Evolutionary conservation across 2,113 vertebrate genomes (phyloP).

Genomic region (Microtus richardsoni): DNA sequence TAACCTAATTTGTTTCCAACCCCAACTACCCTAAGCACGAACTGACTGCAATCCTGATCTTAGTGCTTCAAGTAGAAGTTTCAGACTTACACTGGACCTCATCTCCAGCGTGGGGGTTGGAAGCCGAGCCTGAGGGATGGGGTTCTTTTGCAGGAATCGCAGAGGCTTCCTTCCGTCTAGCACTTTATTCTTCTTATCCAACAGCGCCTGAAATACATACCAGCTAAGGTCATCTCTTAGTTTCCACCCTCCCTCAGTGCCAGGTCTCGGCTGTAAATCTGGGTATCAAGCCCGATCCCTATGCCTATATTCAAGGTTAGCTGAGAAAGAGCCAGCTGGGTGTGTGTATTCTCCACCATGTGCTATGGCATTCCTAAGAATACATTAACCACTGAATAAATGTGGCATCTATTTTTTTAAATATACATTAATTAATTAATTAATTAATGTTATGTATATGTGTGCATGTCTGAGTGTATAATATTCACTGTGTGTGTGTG

Average conservation of each 20-base stretch:
- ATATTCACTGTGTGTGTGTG: too few species aligned
- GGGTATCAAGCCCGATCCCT: neutral
- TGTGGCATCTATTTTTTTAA: neutral
- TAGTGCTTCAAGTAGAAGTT: slow-evolving; percentile 3
- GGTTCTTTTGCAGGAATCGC: slow-evolving; percentile 85
- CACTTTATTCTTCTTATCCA: slow-evolving; percentile 84
- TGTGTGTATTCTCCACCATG: neutral
- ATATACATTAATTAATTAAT: neutral
- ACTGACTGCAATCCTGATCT: neutral
- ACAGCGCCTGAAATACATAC: slow-evolving; percentile 85
- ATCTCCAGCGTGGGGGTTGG: slow-evolving; percentile 88
- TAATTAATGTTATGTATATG: neutral
- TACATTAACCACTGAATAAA: neutral
- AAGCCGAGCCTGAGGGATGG: slow-evolving; percentile 87
- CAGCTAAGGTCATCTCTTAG: slow-evolving; percentile 7
- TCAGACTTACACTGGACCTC: slow-evolving; percentile 87
- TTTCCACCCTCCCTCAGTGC: neutral
- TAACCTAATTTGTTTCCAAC: slow-evolving; percentile 25
- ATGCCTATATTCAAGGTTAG: neutral
- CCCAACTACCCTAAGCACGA: neutral
- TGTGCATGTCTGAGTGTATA: neutral
- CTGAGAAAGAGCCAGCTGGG: neutral
- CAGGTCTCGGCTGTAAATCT: neutral
- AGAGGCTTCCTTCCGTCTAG: slow-evolving; percentile 82
- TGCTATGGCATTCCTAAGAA: neutral